These are phyloP conservation scores for Procapra przewalskii DNA, from an alignment of 2,113 vertebrate species.

Conservation along the genomic window DNA sequence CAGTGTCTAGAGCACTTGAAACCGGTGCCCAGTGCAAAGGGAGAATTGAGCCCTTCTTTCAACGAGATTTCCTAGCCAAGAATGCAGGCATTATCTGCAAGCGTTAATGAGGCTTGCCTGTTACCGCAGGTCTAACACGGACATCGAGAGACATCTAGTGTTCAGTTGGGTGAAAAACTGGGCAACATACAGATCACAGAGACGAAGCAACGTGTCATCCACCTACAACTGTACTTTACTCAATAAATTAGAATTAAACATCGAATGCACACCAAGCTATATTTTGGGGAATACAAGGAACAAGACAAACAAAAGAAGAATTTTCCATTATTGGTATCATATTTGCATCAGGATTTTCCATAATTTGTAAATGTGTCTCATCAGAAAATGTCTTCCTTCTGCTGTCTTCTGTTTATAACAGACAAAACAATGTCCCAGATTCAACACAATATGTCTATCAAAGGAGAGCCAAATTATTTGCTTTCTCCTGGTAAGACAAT, in stretches of 20 bases:
- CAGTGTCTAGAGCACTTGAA: neutral
- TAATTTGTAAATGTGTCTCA: neutral
- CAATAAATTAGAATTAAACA: neutral
- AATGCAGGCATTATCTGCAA: accelerated
- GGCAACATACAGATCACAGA: accelerated
- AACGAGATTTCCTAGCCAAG: neutral
- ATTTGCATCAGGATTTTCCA: neutral
- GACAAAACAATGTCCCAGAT: neutral
- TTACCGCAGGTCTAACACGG: neutral
- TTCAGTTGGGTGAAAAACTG: constrained; percentile 28
- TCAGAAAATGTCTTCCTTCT: constrained; percentile 1
- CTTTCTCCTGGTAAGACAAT: neutral
- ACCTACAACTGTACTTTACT: neutral
- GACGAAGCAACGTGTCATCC: neutral
- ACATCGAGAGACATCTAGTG: constrained; percentile 77
- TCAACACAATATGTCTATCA: neutral
- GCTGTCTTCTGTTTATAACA: neutral
- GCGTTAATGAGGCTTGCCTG: accelerated
- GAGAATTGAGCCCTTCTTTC: neutral
- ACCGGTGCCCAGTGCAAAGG: neutral
- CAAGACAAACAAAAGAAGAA: neutral
- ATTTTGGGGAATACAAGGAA: neutral
- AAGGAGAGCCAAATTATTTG: neutral
- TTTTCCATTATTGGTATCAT: neutral
- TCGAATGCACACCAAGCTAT: neutral